phyloP scores from a whole-genome alignment of 1,140 invertebrate genomes.

The Ganaspis sp. region DNA sequence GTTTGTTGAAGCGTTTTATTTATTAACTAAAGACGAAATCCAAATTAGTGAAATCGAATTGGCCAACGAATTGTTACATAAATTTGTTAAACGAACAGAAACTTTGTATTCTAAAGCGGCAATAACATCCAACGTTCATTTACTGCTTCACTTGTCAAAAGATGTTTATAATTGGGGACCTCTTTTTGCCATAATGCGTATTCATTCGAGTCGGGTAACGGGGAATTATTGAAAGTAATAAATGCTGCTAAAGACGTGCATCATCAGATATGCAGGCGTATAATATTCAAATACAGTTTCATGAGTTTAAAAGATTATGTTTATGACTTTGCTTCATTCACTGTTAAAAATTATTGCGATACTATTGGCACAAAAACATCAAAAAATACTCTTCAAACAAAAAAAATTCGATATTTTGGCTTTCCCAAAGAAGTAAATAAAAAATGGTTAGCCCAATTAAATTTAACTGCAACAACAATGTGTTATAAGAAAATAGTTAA shows the following conservation, averaged over 20 bases:
- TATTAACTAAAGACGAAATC: conserved; percentile 10
- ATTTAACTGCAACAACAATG: background rate
- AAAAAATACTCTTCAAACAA: background rate
- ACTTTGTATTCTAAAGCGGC: background rate
- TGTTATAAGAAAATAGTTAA: background rate
- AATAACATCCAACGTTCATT: conserved; percentile 48
- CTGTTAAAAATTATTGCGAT: background rate
- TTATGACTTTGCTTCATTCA: background rate
- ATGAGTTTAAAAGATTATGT: conserved; percentile 7
- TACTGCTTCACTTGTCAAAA: conserved; percentile 41
- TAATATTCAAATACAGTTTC: background rate
- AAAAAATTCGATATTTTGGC: background rate
- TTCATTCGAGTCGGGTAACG: conserved; percentile 45
- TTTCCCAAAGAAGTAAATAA: background rate
- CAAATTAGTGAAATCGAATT: background rate
- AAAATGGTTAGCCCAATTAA: background rate
- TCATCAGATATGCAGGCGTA: conserved; percentile 35
- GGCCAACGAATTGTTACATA: conserved; percentile 19
- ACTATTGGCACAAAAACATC: background rate
- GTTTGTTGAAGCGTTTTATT: conserved; percentile 29
- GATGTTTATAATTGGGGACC: conserved; percentile 42
- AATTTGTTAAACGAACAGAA: conserved; percentile 31
- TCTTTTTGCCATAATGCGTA: conserved; percentile 43
- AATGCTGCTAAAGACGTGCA: conserved; percentile 47
- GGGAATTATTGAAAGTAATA: conserved; percentile 34